Evolutionary conservation across 1,140 invertebrate species (phyloP).

Genomic region (Drosophila ficusphila): DNA sequence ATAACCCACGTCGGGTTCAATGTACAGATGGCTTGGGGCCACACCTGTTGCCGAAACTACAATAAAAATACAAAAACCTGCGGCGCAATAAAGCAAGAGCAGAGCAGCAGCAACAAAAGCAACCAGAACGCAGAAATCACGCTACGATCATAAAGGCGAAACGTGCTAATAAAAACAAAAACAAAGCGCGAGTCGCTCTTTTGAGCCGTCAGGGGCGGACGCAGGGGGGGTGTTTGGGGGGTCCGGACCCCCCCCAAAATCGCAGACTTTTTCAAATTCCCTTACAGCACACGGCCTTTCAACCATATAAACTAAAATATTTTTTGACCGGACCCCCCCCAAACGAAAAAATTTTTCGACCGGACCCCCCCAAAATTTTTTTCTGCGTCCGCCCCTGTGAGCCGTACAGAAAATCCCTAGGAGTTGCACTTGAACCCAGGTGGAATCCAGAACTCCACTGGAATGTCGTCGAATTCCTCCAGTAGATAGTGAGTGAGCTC

Average conservation of each 20-base stretch:
- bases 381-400: too few relatives aligned
- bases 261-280: too few relatives aligned
- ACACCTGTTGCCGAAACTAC: constrained; percentile 75
- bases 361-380: too few relatives aligned
- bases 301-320: too few relatives aligned
- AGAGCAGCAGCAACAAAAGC: constrained; percentile 47
- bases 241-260: too few relatives aligned
- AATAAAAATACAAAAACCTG: constrained; percentile 67
- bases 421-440: constrained; percentile 37
- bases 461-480: constrained; percentile 15
- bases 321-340: too few relatives aligned
- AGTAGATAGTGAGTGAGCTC: constrained; percentile 5
- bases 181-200: constrained; percentile 25
- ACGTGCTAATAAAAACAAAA: constrained; percentile 77
- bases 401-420: constrained; percentile 39
- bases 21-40: constrained; percentile 58
- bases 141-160: constrained; percentile 75
- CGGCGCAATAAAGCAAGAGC: constrained; percentile 58
- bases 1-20: constrained; percentile 58
- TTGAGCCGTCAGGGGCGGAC: constrained; percentile 6
- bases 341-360: too few relatives aligned
- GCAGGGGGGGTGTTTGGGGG: too few relatives aligned
- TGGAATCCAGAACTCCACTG: constrained; percentile 16
- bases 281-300: too few relatives aligned
- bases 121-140: constrained; percentile 67